These are phyloP conservation scores for Callinectes sapidus DNA, from an alignment of 2,888 invertebrate species.

Conservation along the genomic window DNA sequence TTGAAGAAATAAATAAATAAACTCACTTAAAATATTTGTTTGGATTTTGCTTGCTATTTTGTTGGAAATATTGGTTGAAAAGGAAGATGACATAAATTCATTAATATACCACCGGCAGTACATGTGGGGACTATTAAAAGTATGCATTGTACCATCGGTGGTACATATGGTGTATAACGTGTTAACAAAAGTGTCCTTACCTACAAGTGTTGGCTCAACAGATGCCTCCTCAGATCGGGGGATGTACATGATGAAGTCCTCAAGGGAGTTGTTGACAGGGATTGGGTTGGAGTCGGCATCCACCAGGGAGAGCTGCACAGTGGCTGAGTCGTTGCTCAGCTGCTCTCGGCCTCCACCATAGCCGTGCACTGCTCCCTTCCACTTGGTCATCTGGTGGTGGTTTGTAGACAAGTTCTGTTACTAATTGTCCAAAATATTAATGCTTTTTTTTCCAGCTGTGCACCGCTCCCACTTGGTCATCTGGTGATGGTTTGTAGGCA, in stretches of 20 bases:
- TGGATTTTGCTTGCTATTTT: too few relatives aligned
- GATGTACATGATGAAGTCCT: slow-evolving; percentile 69
- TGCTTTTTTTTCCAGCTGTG: slow-evolving; percentile 59
- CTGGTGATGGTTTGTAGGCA: slow-evolving; percentile 19
- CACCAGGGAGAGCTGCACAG: slow-evolving; percentile 67
- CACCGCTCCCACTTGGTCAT: slow-evolving; percentile 69
- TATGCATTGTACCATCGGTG: too few relatives aligned
- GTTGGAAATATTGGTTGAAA: too few relatives aligned
- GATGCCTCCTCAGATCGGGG: slow-evolving; percentile 52
- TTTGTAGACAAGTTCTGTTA: background rate
- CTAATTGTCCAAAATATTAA: background rate
- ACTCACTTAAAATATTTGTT: too few relatives aligned
- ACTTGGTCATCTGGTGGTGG: slow-evolving; percentile 66
- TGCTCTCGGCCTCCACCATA: slow-evolving; percentile 67
- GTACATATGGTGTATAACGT: too few relatives aligned
- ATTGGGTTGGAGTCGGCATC: slow-evolving; percentile 57
- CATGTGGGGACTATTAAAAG: too few relatives aligned
- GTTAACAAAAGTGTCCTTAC: slow-evolving; percentile 41
- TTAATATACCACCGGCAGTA: too few relatives aligned
- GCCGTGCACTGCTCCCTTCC: slow-evolving; percentile 68
- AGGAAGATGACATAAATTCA: too few relatives aligned
- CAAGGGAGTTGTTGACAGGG: slow-evolving; percentile 60
- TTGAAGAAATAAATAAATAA: too few relatives aligned
- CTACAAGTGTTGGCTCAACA: slow-evolving; percentile 57
- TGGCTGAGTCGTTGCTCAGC: slow-evolving; percentile 67